Conservation (phyloP, 30 jellyfish, hydroid and myxozoan genomes). For the Aurelia sp. region DNA sequence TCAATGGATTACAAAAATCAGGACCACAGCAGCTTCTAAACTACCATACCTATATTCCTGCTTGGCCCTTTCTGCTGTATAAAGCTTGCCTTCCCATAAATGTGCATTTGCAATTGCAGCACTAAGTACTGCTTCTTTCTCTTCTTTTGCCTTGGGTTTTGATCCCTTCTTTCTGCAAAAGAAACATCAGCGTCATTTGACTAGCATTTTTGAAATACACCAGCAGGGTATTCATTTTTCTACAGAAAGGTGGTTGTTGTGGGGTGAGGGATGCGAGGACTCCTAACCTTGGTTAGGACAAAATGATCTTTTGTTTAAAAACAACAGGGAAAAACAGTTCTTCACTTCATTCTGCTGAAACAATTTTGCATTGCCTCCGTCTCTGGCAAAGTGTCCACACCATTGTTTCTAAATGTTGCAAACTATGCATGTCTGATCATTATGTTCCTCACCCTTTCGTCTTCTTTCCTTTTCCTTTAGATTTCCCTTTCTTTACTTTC, state of each 20-base stretch:
- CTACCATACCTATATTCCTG: conserved; percentile 71
- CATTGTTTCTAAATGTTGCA: not conserved
- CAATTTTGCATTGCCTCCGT: too few species aligned
- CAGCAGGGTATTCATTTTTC: too few species aligned
- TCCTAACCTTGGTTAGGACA: too few species aligned
- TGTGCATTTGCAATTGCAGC: conserved; percentile 88
- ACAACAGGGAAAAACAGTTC: too few species aligned
- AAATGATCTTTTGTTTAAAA: too few species aligned
- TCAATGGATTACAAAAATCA: too few species aligned
- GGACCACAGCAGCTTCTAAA: not conserved
- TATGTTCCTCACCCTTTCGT: conserved; percentile 53
- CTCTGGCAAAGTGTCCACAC: too few species aligned
- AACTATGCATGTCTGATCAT: not conserved
- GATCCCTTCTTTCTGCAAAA: conserved; percentile 49
- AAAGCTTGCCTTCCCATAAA: conserved; percentile 85
- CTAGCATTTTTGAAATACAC: too few species aligned
- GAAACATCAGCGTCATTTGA: too few species aligned
- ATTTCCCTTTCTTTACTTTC: conserved; percentile 52
- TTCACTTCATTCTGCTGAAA: too few species aligned
- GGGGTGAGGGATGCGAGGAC: too few species aligned
- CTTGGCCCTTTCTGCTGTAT: conserved; percentile 78
- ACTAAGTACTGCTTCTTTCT: conserved; percentile 61
- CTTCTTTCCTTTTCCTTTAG: conserved; percentile 44
- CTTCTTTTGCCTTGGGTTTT: conserved; percentile 40
- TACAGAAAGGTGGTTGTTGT: too few species aligned